Percentiles rank a stretch among this genome's conserved stretches.
phyloP scores from a whole-genome alignment of 2,113 vertebrate species.

The Ptychochromis oligacanthus region DNA sequence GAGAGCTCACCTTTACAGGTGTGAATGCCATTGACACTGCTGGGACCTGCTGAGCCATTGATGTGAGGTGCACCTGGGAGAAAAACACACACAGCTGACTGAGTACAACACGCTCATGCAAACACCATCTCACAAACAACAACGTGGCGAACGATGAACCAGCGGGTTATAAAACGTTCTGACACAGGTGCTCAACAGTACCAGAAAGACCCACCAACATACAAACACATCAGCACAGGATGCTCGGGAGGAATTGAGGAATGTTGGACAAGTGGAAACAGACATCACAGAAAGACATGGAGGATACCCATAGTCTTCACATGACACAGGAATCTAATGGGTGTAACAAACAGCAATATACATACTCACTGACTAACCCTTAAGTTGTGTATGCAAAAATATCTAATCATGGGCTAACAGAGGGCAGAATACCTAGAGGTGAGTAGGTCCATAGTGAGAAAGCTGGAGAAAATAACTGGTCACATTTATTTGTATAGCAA shows the following conservation, averaged over 20 bases:
- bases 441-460: background rate
- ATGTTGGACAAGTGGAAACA: background rate
- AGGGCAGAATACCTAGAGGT: background rate
- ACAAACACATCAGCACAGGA: background rate
- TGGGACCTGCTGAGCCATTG: constrained; percentile 79
- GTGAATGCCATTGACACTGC: constrained; percentile 98
- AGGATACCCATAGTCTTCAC: background rate
- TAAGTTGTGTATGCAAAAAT: background rate
- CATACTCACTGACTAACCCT: accelerated
- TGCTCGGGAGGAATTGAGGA: background rate
- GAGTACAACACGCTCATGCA: constrained; percentile 20
- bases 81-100: constrained; percentile 57
- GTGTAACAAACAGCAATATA: background rate
- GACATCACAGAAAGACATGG: background rate
- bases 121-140: constrained; percentile 20
- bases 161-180: background rate
- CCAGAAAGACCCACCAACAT: background rate
- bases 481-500: too few relatives aligned
- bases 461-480: background rate
- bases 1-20: constrained; percentile 98
- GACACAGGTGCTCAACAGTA: background rate
- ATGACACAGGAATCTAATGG: background rate
- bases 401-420: background rate
- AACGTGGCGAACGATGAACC: background rate
- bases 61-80: constrained; percentile 79